A percentile compares a stretch with the other conserved stretches of the same genome.
Conservation (phyloP, 2,797 vertebrate species). For the Atherinosoma microstoma region DNA sequence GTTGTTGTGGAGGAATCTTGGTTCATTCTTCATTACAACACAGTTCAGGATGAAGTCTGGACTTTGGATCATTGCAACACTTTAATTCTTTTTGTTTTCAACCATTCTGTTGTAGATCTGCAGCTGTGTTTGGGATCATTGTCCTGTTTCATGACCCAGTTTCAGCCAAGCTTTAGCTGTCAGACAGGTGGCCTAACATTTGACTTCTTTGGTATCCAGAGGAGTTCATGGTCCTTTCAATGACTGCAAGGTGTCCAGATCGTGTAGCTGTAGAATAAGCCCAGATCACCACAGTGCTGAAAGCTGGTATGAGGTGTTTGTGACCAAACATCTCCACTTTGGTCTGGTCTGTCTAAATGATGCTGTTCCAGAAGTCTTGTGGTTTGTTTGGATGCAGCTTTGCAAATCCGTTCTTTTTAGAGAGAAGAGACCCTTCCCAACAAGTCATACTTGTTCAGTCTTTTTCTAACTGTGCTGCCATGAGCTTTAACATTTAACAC, state of each 20-base stretch:
- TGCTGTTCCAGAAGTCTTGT: background rate
- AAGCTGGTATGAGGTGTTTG: too few species aligned
- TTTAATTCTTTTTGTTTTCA: background rate
- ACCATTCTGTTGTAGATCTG: background rate
- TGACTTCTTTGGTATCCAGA: background rate
- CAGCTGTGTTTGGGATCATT: background rate
- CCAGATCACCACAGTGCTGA: background rate
- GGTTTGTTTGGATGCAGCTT: background rate
- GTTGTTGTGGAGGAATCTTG: too few species aligned
- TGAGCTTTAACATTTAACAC: too few species aligned
- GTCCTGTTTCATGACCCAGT: background rate
- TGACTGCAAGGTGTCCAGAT: background rate
- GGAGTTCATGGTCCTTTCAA: background rate
- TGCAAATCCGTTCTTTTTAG: background rate
- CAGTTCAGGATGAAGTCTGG: background rate
- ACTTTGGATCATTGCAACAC: background rate
- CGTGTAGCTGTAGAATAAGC: background rate
- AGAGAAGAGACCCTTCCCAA: background rate
- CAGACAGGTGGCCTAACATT: background rate
- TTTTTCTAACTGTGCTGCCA: background rate
- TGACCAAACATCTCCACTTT: too few species aligned
- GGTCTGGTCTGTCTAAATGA: background rate
- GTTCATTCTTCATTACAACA: too few species aligned
- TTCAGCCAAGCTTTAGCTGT: background rate
- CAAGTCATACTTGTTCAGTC: background rate